These are phyloP conservation scores for Mixornis gularis DNA, from an alignment of 2,113 vertebrate species.

Conservation along the genomic window DNA sequence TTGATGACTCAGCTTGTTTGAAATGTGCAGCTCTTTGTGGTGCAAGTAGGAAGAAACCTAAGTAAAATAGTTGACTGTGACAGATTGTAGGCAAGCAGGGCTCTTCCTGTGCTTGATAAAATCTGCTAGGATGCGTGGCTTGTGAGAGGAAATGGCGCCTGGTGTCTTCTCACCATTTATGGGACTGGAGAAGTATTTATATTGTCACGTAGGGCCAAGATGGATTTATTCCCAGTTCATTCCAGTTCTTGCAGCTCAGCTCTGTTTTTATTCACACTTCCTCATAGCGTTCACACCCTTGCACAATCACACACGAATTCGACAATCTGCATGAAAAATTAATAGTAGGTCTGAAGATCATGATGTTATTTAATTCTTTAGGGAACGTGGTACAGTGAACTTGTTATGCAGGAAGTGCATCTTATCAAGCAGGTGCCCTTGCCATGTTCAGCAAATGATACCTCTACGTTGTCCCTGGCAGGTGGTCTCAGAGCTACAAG, in stretches of 20 bases:
- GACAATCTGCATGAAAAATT: slow-evolving; percentile 43
- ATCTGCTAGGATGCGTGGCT: neutral
- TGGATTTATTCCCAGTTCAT: neutral
- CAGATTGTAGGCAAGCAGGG: neutral
- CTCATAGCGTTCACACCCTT: slow-evolving; percentile 1
- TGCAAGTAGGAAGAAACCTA: neutral
- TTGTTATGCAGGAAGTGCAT: slow-evolving; percentile 41
- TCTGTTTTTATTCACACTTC: neutral
- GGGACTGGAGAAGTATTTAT: neutral
- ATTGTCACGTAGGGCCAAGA: neutral
- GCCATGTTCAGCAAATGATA: slow-evolving; percentile 55
- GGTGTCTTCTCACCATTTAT: neutral
- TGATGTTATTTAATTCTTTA: slow-evolving; percentile 44
- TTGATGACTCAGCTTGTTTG: neutral
- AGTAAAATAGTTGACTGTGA: neutral
- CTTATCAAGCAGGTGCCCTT: slow-evolving; percentile 30
- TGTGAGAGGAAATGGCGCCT: neutral
- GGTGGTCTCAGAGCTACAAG: slow-evolving; percentile 58
- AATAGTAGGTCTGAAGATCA: slow-evolving; percentile 2
- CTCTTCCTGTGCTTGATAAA: neutral
- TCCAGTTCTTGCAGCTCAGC: neutral
- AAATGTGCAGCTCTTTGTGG: neutral
- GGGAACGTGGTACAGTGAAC: neutral
- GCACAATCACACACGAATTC: slow-evolving; percentile 1
- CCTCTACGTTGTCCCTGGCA: slow-evolving; percentile 28